phyloP scores from a whole-genome alignment of 2,797 vertebrate species.

The Lepilemur septentrionalis region DNA sequence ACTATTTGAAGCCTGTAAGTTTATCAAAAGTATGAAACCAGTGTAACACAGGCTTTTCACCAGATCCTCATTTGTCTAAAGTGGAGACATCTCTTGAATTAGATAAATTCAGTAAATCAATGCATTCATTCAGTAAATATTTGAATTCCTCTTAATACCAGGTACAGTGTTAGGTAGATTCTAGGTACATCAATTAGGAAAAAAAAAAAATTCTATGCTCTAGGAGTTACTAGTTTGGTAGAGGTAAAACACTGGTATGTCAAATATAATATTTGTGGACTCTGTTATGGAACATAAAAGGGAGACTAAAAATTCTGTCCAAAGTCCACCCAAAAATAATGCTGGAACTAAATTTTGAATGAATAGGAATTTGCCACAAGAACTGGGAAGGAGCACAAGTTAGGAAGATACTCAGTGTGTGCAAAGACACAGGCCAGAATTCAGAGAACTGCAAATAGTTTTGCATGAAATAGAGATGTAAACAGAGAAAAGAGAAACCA shows the following conservation, averaged over 20 bases:
- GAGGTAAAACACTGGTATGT: not conserved
- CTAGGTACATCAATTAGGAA: not conserved
- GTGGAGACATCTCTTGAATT: not conserved
- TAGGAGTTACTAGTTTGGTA: not conserved
- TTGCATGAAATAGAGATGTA: not conserved
- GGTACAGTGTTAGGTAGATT: not conserved
- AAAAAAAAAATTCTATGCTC: not conserved
- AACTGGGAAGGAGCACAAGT: not conserved
- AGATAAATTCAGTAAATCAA: not conserved
- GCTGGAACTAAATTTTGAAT: not conserved
- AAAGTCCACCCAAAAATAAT: not conserved
- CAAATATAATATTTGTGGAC: not conserved
- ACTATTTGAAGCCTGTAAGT: not conserved
- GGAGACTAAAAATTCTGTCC: not conserved
- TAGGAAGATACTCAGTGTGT: not conserved
- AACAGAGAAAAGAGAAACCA: not conserved
- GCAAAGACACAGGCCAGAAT: not conserved
- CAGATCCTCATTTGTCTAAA: not conserved
- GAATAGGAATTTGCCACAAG: not conserved
- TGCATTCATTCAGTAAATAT: not conserved
- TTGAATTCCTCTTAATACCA: not conserved
- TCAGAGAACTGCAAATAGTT: not conserved
- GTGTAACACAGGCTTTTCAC: not conserved
- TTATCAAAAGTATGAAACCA: not conserved
- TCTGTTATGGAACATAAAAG: not conserved